Conservation (phyloP, 1,140 invertebrate species). For the Trichomalopsis sarcophagae region DNA sequence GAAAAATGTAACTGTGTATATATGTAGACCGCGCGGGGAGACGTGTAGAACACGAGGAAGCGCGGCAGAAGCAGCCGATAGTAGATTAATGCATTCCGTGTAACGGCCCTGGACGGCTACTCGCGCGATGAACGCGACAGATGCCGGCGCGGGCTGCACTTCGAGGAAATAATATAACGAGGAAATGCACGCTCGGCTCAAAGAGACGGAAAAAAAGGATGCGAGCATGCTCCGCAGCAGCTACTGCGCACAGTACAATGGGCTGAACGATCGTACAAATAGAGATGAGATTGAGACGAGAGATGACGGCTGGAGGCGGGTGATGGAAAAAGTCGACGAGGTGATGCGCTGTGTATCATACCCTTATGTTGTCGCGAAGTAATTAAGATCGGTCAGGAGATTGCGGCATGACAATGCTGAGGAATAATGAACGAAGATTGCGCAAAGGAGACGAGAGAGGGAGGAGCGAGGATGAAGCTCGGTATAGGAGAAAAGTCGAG, state of each 20-base stretch:
- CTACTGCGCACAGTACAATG: neutral
- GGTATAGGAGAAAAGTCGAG: neutral
- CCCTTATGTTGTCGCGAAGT: slow-evolving; percentile 3
- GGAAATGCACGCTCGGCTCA: neutral
- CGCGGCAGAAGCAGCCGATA: slow-evolving; percentile 25
- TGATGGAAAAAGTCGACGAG: neutral
- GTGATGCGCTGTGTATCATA: neutral
- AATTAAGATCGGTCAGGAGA: slow-evolving; percentile 37
- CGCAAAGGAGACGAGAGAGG: neutral
- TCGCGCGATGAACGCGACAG: slow-evolving; percentile 19
- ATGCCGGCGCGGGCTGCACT: neutral
- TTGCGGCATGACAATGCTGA: neutral
- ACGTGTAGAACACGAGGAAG: neutral
- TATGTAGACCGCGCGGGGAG: neutral
- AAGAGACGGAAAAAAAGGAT: neutral
- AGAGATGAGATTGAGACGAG: slow-evolving; percentile 21
- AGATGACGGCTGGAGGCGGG: neutral
- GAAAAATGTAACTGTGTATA: neutral
- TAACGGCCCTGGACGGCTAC: neutral
- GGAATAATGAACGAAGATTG: neutral
- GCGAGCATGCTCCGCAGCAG: neutral
- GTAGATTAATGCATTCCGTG: slow-evolving; percentile 47
- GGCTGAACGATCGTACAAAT: neutral
- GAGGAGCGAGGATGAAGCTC: neutral
- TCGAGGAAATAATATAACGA: slow-evolving; percentile 15